Conservation (phyloP, 2,888 invertebrate genomes). For the Tachina fera region DNA sequence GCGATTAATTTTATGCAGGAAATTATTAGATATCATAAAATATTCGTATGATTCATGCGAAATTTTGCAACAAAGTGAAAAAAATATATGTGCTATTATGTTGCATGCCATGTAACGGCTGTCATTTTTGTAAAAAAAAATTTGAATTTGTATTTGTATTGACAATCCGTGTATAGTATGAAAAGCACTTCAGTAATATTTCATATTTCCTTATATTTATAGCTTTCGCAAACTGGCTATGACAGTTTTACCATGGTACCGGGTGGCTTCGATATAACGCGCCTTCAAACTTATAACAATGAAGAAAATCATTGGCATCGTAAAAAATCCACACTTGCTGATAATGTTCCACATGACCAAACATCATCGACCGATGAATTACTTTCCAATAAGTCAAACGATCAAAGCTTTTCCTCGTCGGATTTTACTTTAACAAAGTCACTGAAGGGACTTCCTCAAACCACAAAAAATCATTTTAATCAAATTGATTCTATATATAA, state of each 20-base stretch:
- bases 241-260: slow-evolving; percentile 74
- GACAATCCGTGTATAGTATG: too few species aligned
- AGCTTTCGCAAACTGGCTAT: slow-evolving; percentile 53
- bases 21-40: too few species aligned
- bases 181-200: neutral
- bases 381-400: slow-evolving; percentile 47
- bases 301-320: slow-evolving; percentile 76
- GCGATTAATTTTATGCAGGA: too few species aligned
- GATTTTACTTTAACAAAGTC: slow-evolving; percentile 52
- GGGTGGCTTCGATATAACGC: slow-evolving; percentile 75
- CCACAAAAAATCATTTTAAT: slow-evolving; percentile 39
- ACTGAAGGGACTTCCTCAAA: slow-evolving; percentile 51
- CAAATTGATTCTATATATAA: slow-evolving; percentile 57
- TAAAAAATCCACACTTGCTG: slow-evolving; percentile 74
- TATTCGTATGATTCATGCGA: too few species aligned
- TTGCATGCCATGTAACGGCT: too few species aligned
- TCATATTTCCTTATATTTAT: slow-evolving; percentile 9
- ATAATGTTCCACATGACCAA: slow-evolving; percentile 68
- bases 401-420: slow-evolving; percentile 61
- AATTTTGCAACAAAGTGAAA: too few species aligned
- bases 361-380: slow-evolving; percentile 51
- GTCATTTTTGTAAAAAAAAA: too few species aligned
- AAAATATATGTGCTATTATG: too few species aligned
- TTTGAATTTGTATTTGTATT: too few species aligned
- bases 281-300: slow-evolving; percentile 71